Base-by-base conservation (phyloP, 2,888 invertebrate species). In the Drosophila longiperda region DNA sequence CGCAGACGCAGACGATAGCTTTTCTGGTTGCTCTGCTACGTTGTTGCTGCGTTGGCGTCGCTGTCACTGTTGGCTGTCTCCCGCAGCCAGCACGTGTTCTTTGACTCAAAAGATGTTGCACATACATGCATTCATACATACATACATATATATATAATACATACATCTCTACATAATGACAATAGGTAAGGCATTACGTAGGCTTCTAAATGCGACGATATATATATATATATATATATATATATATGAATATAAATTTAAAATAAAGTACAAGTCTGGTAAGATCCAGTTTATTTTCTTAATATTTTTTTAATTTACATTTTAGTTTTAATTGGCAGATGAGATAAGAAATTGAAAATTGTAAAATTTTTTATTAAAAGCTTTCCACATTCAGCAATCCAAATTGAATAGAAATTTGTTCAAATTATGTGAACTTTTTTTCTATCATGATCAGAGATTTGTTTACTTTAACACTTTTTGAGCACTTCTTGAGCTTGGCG, bases 41-140 rank as follows among this genome's bases (percentile, higher is more conserved):
- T 33, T 20, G 15, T 33, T 60, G 60, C 64, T 11, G 23, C 60
- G 63, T 32, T 40, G 42, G 50, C 57, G 63, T 62, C 50, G 57
- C 60, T 53, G 60, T 50, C 17, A 17, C 66, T 33, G 26, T 32
- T 20, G 23, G 36, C 36, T 55, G 57, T 64, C 49, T 66, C 45
- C 59, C 48, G 42, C 58, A 73, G 60, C 48, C 63, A 69, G 78
- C 78, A 78, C 78, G 78, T 78, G 78, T 79, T 75, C 75, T 78
- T 79, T 60, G 57, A 59, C 17, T 63, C 66, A 67, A 66, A 71
- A 73, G 71, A 74, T 74, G 74, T 58, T 67, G 59, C 32, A 58
- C 34, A 42, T 45, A 29, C 23, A n/a, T 9, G 15, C 26, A 45
- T 48, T 20, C 32, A 20, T 12, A 15, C 45, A 45, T 3, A 23